A percentile compares a stretch with the other conserved stretches of the same genome.
phyloP scores from a whole-genome alignment of 1,140 invertebrate genomes.

The Drosophila repleta region DNA sequence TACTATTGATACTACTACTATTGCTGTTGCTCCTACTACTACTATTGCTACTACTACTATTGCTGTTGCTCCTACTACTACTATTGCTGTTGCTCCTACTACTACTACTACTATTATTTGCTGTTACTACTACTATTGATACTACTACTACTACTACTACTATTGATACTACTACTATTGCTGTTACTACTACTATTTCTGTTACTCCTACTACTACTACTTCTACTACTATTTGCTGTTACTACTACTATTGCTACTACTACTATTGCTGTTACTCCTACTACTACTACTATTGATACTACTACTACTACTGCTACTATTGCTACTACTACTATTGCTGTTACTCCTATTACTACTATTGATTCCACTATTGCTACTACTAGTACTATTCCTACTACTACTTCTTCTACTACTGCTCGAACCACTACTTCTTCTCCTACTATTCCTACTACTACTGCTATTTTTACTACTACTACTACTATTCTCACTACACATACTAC shows the following conservation, averaged over 20 bases:
- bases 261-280: neutral
- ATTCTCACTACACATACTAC: neutral
- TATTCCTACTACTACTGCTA: slow-evolving; percentile 1
- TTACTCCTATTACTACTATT: slow-evolving; percentile 1
- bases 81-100: too few species aligned
- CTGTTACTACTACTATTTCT: slow-evolving; percentile 1
- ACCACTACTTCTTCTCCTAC: too few species aligned
- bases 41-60: slow-evolving; percentile 2
- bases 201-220: slow-evolving; percentile 1
- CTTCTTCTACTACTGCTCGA: too few species aligned
- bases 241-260: too few species aligned
- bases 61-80: neutral
- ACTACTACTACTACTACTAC: slow-evolving; percentile 2
- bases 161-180: too few species aligned
- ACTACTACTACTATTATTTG: slow-evolving; percentile 4
- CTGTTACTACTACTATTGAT: slow-evolving; percentile 1
- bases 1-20: neutral
- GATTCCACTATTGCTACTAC: slow-evolving; percentile 1
- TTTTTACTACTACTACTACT: slow-evolving; percentile 2
- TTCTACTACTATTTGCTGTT: too few species aligned
- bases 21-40: neutral
- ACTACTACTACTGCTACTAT: too few species aligned
- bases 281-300: slow-evolving; percentile 4
- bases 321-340: slow-evolving; percentile 2
- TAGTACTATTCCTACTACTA: slow-evolving; percentile 1